Base-by-base conservation (phyloP, 2,797 vertebrate genomes). In the Glyptemys insculpta region DNA sequence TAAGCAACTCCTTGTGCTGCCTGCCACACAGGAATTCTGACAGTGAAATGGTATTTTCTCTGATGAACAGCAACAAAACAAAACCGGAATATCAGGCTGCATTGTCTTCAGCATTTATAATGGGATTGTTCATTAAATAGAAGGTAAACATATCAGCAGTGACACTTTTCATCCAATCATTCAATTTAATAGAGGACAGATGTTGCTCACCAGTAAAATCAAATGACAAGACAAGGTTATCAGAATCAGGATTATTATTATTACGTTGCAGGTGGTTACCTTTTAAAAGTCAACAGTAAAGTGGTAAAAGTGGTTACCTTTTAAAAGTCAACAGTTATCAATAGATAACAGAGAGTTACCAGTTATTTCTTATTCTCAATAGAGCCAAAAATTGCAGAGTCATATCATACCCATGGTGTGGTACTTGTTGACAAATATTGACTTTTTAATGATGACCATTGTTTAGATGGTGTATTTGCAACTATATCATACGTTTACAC, bases 71-170 rank as follows among this genome's bases (percentile, higher is more conserved):
- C 81, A 97, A 92, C 31, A 37, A 95, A 88, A 83, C 83, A 68
- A 87, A 97, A 81, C 47, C 59, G 0, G 1, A 52, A 37, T 10
- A 31, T 1, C 2, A 92, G 92, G 54, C 49, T 72, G 85, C 76
- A 50, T 62, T 92, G 53, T 96, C 91, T 91, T 91, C 90, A 83
- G 87, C 31, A 29, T 94, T 76, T 85, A 65, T 92, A 95, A 90
- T 82, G 56, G 87, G 10, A 82, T 84, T 96, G 76, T 57, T 97
- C 91, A 97, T 87, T 95, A 92, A 96, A 91, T 25, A 59, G 49
- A 86, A 96, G 78, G 79, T 83, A 95, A 97, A 93, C 68, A 93
- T 79, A 95, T 88, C 92, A 97, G 94, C 87, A 96, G 62, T 56
- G 44, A 86, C 78, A 91, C 92, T 92, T 96, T 93, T 62, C 56